A percentile compares a stretch with the other conserved stretches of the same genome.
phyloP scores from a whole-genome alignment of 2,888 invertebrate genomes.

The Podabrus alpinus region DNA sequence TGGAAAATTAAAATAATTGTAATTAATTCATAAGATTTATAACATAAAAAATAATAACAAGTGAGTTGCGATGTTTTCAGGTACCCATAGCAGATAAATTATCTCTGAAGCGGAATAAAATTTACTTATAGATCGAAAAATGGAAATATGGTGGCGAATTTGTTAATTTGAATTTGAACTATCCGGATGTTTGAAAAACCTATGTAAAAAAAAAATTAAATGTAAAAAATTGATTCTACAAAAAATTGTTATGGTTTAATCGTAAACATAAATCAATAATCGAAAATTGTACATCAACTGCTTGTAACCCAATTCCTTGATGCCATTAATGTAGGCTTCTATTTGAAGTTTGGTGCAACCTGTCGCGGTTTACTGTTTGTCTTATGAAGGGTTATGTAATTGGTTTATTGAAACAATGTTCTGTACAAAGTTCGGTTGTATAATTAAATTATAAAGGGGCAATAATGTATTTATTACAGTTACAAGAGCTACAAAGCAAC shows the following conservation, averaged over 20 bases:
- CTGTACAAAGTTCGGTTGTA: conserved; percentile 40
- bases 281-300: not conserved
- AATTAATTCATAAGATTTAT: conserved; percentile 5
- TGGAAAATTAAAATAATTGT: not conserved
- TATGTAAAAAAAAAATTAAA: not conserved
- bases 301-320: conserved; percentile 26
- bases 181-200: not conserved
- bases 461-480: conserved; percentile 45
- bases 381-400: conserved; percentile 47
- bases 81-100: not conserved
- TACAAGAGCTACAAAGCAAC: conserved; percentile 28
- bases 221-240: no score
- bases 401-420: conserved; percentile 49
- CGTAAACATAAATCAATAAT: not conserved
- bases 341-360: conserved; percentile 41
- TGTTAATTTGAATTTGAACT: not conserved
- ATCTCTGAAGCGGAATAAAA: not conserved
- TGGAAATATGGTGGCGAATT: not conserved
- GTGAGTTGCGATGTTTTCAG: not conserved
- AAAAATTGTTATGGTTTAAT: not conserved
- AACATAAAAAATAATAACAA: not conserved
- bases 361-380: conserved; percentile 45
- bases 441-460: conserved; percentile 40
- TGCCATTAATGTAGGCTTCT: conserved; percentile 28
- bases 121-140: not conserved